These are phyloP conservation scores for Conus ventricosus DNA, from an alignment of 1,140 invertebrate genomes.

Conservation along the genomic window DNA sequence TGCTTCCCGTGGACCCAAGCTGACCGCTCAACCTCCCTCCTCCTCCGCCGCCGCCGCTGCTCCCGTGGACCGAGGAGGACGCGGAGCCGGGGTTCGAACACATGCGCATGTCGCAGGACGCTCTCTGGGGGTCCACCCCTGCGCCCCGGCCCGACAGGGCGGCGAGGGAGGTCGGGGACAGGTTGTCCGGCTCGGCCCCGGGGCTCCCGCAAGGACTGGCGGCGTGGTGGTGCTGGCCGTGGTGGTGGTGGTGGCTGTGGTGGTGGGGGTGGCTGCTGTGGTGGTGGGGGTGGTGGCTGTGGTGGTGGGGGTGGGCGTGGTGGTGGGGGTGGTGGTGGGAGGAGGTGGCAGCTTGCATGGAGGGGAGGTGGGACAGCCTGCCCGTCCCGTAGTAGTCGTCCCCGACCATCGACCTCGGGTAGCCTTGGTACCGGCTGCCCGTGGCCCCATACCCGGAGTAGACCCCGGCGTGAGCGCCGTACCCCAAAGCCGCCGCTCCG, in stretches of 20 bases:
- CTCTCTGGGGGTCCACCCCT: neutral
- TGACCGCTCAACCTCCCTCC: too few species aligned
- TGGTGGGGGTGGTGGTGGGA: neutral
- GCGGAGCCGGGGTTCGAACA: neutral
- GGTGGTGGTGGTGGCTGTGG: constrained; percentile 3
- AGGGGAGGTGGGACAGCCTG: constrained; percentile 13
- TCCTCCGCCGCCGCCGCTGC: neutral
- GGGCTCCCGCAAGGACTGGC: constrained; percentile 34
- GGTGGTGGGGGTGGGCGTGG: neutral
- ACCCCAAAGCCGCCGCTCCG: constrained; percentile 61
- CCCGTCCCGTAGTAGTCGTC: constrained; percentile 13
- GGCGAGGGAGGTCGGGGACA: constrained; percentile 22
- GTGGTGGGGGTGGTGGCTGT: constrained; percentile 8
- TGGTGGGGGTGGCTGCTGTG: constrained; percentile 11
- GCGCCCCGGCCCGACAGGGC: neutral
- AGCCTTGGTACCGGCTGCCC: constrained; percentile 59
- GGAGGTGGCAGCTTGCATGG: neutral
- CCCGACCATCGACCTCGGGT: constrained; percentile 33
- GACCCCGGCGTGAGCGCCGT: constrained; percentile 56
- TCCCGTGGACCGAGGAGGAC: neutral
- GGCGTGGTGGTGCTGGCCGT: constrained; percentile 13
- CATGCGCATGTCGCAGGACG: constrained; percentile 3
- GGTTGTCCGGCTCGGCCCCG: constrained; percentile 1
- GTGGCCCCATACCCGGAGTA: constrained; percentile 59
- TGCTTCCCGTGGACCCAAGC: neutral